Evolutionary conservation across 2,888 invertebrate species (phyloP).

Genomic region (Hybos culiciformis): DNA sequence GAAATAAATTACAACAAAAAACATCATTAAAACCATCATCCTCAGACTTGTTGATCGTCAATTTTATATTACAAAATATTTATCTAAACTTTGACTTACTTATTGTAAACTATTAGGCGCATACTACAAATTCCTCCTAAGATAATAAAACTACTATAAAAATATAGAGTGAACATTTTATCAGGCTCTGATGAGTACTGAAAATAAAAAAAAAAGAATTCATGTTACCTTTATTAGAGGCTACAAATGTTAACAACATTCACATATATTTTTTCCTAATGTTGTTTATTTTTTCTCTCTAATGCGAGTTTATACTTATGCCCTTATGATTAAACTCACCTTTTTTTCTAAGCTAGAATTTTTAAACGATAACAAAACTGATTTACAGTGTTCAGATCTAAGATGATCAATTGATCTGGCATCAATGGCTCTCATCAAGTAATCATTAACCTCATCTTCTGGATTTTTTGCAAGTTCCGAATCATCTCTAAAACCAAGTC

Average conservation of each 20-base stretch:
- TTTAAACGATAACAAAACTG: slow-evolving; percentile 73
- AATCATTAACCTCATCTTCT: slow-evolving; percentile 91
- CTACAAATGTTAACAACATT: neutral
- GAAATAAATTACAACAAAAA: slow-evolving; percentile 10
- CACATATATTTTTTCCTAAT: neutral
- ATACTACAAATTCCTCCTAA: slow-evolving; percentile 54
- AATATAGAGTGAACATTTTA: slow-evolving; percentile 74
- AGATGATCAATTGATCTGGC: slow-evolving; percentile 84
- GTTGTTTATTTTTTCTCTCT: slow-evolving; percentile 1
- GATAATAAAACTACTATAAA: slow-evolving; percentile 64
- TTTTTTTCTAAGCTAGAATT: slow-evolving; percentile 68
- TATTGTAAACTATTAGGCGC: slow-evolving; percentile 49
- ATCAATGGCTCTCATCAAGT: slow-evolving; percentile 89
- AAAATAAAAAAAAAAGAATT: neutral
- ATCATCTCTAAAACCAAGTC: slow-evolving; percentile 58
- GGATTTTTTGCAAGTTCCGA: slow-evolving; percentile 58
- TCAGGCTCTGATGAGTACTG: slow-evolving; percentile 74
- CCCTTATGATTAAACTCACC: slow-evolving; percentile 35
- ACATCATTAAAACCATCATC: slow-evolving; percentile 1
- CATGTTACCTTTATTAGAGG: neutral
- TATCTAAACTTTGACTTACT: slow-evolving; percentile 33
- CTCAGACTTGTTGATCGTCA: too few relatives aligned
- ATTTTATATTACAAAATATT: slow-evolving; percentile 1
- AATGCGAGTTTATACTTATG: neutral
- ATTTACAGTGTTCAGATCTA: slow-evolving; percentile 75